Evolutionary conservation across 2,113 vertebrate species (phyloP).

Genomic region (Ciconia maguari): DNA sequence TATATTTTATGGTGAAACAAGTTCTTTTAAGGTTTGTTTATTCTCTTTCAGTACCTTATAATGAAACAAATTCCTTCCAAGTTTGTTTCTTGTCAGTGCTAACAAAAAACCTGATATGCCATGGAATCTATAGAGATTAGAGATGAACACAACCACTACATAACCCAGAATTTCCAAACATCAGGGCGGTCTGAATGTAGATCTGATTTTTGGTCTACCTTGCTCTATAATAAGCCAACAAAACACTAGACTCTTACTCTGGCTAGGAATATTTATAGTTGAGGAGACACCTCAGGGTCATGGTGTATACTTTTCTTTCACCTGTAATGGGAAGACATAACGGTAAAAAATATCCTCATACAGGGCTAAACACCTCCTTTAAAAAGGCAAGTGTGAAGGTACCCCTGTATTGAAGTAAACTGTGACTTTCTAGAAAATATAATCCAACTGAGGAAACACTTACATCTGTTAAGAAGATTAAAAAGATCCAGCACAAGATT

Average conservation of each 20-base stretch:
- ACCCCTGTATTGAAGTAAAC: not conserved
- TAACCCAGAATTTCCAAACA: not conserved
- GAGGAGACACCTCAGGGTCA: not conserved
- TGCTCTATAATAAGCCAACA: not conserved
- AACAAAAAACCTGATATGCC: not conserved
- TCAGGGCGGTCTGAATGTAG: not conserved
- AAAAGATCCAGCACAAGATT: not conserved
- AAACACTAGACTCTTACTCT: not conserved
- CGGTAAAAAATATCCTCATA: not conserved
- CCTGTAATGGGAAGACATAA: not conserved
- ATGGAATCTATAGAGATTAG: not conserved
- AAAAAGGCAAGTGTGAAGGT: not conserved
- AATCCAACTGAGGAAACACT: not conserved
- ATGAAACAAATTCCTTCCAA: not conserved
- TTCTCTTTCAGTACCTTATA: not conserved
- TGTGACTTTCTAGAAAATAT: not conserved
- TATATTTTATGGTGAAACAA: not conserved
- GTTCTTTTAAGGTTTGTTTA: not conserved
- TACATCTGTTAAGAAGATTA: not conserved
- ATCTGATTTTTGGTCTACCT: not conserved
- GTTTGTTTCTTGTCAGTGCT: not conserved
- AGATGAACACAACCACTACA: not conserved
- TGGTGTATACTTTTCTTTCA: not conserved
- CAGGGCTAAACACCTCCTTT: not conserved
- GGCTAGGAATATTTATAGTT: not conserved